Conservation (phyloP, 2,888 invertebrate species). For the Brachylomia viminalis region DNA sequence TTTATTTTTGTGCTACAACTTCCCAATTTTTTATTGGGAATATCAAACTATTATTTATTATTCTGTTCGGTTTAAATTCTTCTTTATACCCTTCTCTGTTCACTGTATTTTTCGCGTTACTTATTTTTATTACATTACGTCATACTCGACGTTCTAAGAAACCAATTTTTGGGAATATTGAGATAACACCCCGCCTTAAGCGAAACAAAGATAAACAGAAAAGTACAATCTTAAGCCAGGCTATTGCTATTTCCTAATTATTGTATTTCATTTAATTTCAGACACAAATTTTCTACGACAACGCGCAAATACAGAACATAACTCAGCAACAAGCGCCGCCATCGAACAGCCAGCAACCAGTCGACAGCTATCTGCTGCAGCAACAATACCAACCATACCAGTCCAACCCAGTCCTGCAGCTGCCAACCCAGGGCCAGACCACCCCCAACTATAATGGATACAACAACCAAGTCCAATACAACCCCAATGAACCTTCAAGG, state of each 20-base stretch:
- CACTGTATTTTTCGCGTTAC: too few relatives aligned
- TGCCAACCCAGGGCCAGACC: conserved; percentile 66
- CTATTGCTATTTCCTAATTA: not conserved
- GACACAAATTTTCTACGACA: conserved; percentile 41
- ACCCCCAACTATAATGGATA: conserved; percentile 61
- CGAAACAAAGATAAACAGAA: too few relatives aligned
- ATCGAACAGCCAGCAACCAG: conserved; percentile 64
- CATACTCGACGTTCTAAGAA: too few relatives aligned
- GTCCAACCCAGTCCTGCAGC: conserved; percentile 56
- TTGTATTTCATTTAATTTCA: conserved; percentile 35
- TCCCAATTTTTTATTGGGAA: too few relatives aligned
- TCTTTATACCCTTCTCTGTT: too few relatives aligned
- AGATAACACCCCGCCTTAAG: too few relatives aligned
- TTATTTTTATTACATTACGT: too few relatives aligned
- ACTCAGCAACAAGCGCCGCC: conserved; percentile 54
- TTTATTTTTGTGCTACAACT: too few relatives aligned
- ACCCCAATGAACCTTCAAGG: conserved; percentile 24
- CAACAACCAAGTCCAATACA: conserved; percentile 51
- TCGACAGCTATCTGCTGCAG: conserved; percentile 80
- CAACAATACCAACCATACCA: conserved; percentile 75
- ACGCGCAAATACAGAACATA: conserved; percentile 30
- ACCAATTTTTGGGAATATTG: too few relatives aligned
- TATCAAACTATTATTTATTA: too few relatives aligned
- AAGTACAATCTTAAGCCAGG: not conserved
- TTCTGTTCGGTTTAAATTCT: too few relatives aligned